A percentile compares a stretch with the other conserved stretches of the same genome.
Evolutionary conservation across 2,797 vertebrate genomes (phyloP).

Genomic region (Aphelocoma californica): DNA sequence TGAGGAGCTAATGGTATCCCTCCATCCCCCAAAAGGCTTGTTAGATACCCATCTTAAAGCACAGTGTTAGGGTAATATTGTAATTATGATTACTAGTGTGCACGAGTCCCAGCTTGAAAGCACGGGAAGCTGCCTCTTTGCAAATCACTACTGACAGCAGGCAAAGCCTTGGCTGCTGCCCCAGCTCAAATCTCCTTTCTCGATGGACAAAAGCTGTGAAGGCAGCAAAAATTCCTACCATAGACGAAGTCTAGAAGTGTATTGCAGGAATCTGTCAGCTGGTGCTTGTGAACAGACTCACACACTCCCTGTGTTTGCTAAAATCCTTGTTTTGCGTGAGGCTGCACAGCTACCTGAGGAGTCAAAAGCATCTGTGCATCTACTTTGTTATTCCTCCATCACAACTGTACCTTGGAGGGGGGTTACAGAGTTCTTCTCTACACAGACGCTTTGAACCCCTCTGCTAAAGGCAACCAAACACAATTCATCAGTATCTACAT

Average conservation of each 20-base stretch:
- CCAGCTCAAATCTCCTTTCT: not conserved
- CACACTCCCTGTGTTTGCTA: not conserved
- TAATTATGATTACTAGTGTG: slow-evolving; percentile 7
- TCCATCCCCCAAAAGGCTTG: not conserved
- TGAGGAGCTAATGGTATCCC: not conserved
- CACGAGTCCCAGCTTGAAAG: not conserved
- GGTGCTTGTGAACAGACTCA: not conserved
- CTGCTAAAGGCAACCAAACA: not conserved
- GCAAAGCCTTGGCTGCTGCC: not conserved
- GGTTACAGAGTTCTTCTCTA: not conserved
- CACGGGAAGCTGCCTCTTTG: slow-evolving; percentile 11
- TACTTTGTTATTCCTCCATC: not conserved
- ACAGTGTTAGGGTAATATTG: not conserved
- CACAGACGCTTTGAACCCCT: not conserved
- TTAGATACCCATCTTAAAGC: not conserved
- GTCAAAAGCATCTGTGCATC: not conserved
- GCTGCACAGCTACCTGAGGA: not conserved
- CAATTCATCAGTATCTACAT: not conserved
- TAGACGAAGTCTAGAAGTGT: not conserved
- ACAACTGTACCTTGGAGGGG: not conserved
- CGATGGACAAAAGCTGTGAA: not conserved
- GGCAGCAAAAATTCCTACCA: not conserved
- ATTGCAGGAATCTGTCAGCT: not conserved
- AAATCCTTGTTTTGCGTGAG: not conserved
- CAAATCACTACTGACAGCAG: slow-evolving; percentile 36